Evolutionary conservation across 2,113 vertebrate species (phyloP), one percentile per base, ranked within the genome.

Genomic region (Gorsachius goisagi): DNA sequence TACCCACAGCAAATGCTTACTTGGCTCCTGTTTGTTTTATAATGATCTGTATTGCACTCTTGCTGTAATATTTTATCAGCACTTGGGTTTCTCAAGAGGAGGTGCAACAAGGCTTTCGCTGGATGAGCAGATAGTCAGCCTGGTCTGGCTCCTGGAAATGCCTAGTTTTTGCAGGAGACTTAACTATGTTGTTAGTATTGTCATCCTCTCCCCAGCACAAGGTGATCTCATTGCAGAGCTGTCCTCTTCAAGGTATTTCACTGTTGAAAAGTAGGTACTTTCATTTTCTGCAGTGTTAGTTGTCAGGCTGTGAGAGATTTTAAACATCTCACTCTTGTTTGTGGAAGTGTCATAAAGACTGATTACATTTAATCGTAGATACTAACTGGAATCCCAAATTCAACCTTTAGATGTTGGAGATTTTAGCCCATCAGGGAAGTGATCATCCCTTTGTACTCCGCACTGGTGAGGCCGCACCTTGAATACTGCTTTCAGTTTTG

Each of bases 1-100:
- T 53, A 89, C 12, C 23, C 79, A 80, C 35, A 88, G 79, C 59
- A 88, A 92, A 94, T 95, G 56, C 24, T 76, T 80, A 56, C 77
- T 84, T 95, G 95, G 75, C 72, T 91, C 28, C 30, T 84, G 26
- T 67, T 88, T 80, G 63, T 69, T 73, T 74, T 71, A 39, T 35
- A 88, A 71, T 56, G 8, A 68, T 69, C 41, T 1, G 2, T 39
- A 59, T 32, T 49, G 33, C 44, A n/a, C 52, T 77, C 68, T 74
- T 77, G 37, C 77, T 79, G 30, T 72, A 89, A 85, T 45, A 49
- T 68, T 85, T 88, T 72, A 33, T 91, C 71, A 88, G 63, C 47
- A n/a, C 32, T 45, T 2, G 1, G 12, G 26, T 88, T 94, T 85
- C 73, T 88, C 63, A 66, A 73, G 55, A 83, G 20, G 24, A 66